Evolutionary conservation across 1,140 invertebrate genomes (phyloP), one percentile per base, ranked within the genome.

Genomic region (Tetramorium simillimum): DNA sequence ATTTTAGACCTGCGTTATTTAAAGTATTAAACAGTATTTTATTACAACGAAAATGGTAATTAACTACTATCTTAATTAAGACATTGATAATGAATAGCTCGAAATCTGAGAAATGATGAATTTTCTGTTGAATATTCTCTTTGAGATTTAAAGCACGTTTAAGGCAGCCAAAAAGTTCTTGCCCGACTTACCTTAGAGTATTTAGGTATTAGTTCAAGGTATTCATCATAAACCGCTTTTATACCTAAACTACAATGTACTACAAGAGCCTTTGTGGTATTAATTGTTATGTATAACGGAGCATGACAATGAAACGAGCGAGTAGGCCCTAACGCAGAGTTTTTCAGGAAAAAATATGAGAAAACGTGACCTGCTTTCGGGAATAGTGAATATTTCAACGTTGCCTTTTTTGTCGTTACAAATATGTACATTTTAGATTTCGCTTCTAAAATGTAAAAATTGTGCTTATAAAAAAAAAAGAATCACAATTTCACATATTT

Each of bases 181-280:
- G 53, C 14, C 3, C 24, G 67, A 82, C 9, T 60, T 73, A 73
- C 7, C 21, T 82, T 43, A 28, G 18, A 24, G 18, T 46, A 12
- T 40, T 58, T 6, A 16, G 53, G 10, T 28, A 33, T 58, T 0
- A 60, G 18, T 18, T 3, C 2, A 40, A 67, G 16, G 12, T 65
- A 24, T 56, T 69, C 43, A 33, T 77, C n/a, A 24, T 56, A 76
- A 77, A 84, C 53, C n/a, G 85, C 37, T 88, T 67, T 72, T 51
- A 63, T 65, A 81, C 4, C 33, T 28, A 73, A 84, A 85, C 21
- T 56, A 28, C 53, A 14, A 46, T 18, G 43, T 37, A 40, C n/a
- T n/a, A 9, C 21, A 62, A 21, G 16, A n/a, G 63, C 28, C 78
- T 87, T 87, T 75, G 86, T 85, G 80, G 65, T 69, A 86, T 82